phyloP scores from a whole-genome alignment of 2,888 invertebrate genomes.

The Empis stercorea region DNA sequence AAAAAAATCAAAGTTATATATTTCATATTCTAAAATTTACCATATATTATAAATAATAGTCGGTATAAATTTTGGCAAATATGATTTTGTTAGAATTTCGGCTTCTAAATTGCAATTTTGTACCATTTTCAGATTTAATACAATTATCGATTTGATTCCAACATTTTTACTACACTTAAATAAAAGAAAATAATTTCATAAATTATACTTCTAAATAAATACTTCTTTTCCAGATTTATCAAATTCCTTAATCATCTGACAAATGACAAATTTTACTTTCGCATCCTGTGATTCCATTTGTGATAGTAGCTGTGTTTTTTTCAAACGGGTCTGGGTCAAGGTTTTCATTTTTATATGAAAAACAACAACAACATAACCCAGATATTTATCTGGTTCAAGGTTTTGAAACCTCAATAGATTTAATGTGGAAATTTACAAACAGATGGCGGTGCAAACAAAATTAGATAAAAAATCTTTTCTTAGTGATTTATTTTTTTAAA shows the following conservation, averaged over 20 bases:
- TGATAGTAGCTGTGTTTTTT: too few relatives aligned
- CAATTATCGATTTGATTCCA: conserved; percentile 34
- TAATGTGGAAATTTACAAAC: too few relatives aligned
- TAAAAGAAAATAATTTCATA: too few relatives aligned
- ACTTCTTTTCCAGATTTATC: conserved; percentile 23
- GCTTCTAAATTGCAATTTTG: conserved; percentile 37
- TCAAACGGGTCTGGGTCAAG: too few relatives aligned
- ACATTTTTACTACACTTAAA: conserved; percentile 34
- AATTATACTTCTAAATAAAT: neutral
- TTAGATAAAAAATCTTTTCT: too few relatives aligned
- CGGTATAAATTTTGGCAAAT: conserved; percentile 38
- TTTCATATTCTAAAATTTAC: conserved; percentile 31
- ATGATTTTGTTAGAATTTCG: conserved; percentile 34
- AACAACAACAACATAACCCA: too few relatives aligned
- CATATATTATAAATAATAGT: conserved; percentile 40
- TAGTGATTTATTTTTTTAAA: too few relatives aligned
- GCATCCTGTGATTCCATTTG: conserved; percentile 20
- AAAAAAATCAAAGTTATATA: too few relatives aligned
- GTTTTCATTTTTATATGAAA: too few relatives aligned
- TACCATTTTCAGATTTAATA: conserved; percentile 33
- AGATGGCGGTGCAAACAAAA: too few relatives aligned
- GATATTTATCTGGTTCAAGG: too few relatives aligned
- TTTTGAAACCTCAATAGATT: too few relatives aligned
- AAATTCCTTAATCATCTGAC: conserved; percentile 34
- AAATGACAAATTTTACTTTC: conserved; percentile 34